A percentile compares a stretch with the other conserved stretches of the same genome.
Evolutionary conservation across 2,797 vertebrate genomes (phyloP).

Genomic region (Propithecus deckenii): DNA sequence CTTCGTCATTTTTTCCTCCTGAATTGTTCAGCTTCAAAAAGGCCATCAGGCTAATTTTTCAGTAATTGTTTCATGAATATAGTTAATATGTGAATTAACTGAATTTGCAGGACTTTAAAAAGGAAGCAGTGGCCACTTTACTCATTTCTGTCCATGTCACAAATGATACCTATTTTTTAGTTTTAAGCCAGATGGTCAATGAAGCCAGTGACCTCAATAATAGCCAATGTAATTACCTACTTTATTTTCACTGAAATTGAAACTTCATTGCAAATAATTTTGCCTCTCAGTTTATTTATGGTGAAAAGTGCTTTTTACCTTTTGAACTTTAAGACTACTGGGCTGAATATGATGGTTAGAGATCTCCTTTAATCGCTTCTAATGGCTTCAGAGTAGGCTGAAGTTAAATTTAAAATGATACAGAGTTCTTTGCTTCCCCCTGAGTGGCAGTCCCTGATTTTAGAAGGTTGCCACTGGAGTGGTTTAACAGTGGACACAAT

Average conservation of each 20-base stretch:
- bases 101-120: slow-evolving; percentile 48
- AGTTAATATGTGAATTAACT: slow-evolving; percentile 58
- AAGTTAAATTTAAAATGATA: slow-evolving; percentile 66
- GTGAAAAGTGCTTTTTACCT: slow-evolving; percentile 72
- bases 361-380: slow-evolving; percentile 61
- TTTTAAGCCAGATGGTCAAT: slow-evolving; percentile 67
- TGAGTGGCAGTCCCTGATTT: slow-evolving; percentile 64
- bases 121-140: slow-evolving; percentile 36
- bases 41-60: neutral
- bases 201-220: slow-evolving; percentile 66
- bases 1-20: neutral
- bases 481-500: slow-evolving; percentile 31
- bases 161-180: slow-evolving; percentile 69
- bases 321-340: slow-evolving; percentile 71
- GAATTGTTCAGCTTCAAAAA: slow-evolving; percentile 36
- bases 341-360: slow-evolving; percentile 40
- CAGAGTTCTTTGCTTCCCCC: slow-evolving; percentile 6
- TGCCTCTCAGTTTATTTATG: slow-evolving; percentile 69
- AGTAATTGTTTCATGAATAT: slow-evolving; percentile 29
- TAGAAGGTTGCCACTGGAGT: slow-evolving; percentile 44
- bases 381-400: slow-evolving; percentile 46
- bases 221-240: slow-evolving; percentile 63
- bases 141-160: slow-evolving; percentile 54
- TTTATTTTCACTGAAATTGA: slow-evolving; percentile 73
- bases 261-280: slow-evolving; percentile 78